These are phyloP conservation scores for Bursaphelenchus mucronatus DNA, from an alignment of 1,140 invertebrate genomes.

Conservation along the genomic window DNA sequence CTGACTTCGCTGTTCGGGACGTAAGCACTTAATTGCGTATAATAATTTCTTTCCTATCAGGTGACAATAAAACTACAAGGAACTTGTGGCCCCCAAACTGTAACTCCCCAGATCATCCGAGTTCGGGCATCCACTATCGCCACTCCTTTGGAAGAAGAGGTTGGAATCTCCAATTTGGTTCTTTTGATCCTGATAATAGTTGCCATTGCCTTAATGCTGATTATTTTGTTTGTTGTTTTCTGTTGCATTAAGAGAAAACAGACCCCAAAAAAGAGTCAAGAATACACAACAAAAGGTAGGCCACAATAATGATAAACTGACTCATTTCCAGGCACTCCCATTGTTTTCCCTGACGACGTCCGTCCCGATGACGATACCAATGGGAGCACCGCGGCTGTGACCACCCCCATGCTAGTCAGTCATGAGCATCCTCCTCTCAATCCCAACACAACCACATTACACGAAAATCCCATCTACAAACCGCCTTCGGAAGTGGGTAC, in stretches of 20 bases:
- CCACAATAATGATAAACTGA: not conserved
- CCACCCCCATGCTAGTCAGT: constrained; percentile 18
- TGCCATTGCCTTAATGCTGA: not conserved
- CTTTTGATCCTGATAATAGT: not conserved
- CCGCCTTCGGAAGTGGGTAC: constrained; percentile 14
- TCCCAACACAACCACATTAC: not conserved
- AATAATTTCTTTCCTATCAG: constrained; percentile 2
- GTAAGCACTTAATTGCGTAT: not conserved
- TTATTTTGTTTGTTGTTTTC: not conserved
- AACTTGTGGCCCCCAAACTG: not conserved
- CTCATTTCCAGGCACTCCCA: constrained; percentile 6
- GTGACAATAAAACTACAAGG: not conserved
- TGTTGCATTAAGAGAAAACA: constrained; percentile 4
- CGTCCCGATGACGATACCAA: constrained; percentile 15
- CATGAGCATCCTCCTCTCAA: constrained; percentile 10
- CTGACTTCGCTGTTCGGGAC: constrained; percentile 4
- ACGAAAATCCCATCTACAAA: constrained; percentile 17
- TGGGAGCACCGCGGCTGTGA: not conserved
- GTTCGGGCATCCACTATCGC: constrained; percentile 7
- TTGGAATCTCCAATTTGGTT: not conserved
- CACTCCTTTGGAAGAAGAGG: constrained; percentile 3
- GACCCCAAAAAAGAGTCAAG: not conserved
- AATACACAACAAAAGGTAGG: constrained; percentile 19
- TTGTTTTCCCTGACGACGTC: constrained; percentile 16
- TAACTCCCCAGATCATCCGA: constrained; percentile 1